Evolutionary conservation across 64 coral and sea anemone genomes (phyloP).

Genomic region (Dendrophyllia cribrosa): DNA sequence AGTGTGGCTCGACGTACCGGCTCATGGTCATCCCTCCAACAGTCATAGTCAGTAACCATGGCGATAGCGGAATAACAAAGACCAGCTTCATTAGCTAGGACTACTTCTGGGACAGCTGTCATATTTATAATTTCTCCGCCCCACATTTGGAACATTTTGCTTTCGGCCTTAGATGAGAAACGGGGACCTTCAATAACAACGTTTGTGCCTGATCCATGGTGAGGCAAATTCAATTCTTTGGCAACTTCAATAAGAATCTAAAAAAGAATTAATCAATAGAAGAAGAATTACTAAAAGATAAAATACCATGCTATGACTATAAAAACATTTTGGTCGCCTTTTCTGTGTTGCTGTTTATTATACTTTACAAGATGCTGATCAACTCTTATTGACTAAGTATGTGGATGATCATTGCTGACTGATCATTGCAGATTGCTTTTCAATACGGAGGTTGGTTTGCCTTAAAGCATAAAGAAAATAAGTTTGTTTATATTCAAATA

Average conservation of each 20-base stretch:
- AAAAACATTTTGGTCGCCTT: too few species aligned
- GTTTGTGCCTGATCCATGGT: slow-evolving; percentile 79
- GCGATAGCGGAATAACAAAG: slow-evolving; percentile 91
- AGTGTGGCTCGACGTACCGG: slow-evolving; percentile 50
- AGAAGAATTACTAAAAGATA: neutral
- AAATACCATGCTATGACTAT: too few species aligned
- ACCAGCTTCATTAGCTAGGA: slow-evolving; percentile 91
- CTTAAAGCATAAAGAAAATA: too few species aligned
- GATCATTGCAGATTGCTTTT: too few species aligned
- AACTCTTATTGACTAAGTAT: too few species aligned
- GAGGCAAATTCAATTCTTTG: slow-evolving; percentile 53
- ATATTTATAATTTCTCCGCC: slow-evolving; percentile 96
- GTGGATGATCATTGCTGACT: too few species aligned
- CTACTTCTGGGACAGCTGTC: slow-evolving; percentile 95
- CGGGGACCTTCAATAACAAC: slow-evolving; percentile 93
- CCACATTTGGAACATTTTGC: slow-evolving; percentile 95
- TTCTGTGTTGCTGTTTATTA: too few species aligned
- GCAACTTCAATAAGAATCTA: slow-evolving; percentile 91
- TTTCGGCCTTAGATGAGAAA: slow-evolving; percentile 96
- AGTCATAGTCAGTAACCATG: slow-evolving; percentile 99
- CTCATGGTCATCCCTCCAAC: slow-evolving; percentile 87
- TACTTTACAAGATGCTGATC: too few species aligned
- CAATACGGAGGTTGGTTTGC: too few species aligned
- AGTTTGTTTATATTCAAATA: too few species aligned
- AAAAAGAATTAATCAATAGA: neutral